These are phyloP conservation scores for Cyrtonyx montezumae DNA, from an alignment of 2,113 vertebrate genomes.

Conservation along the genomic window DNA sequence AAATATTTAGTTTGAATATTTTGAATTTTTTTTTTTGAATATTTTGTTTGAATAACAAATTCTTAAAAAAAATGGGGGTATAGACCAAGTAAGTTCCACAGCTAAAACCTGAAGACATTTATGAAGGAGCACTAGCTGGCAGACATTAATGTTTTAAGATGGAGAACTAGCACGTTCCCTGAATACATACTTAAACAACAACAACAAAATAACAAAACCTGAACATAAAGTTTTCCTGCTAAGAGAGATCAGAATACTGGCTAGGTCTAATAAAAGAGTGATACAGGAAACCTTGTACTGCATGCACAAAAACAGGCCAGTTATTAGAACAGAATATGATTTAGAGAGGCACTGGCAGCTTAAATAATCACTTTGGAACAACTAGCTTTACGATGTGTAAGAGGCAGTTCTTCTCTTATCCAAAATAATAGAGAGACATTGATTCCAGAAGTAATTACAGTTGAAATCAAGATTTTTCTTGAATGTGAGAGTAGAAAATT, in stretches of 20 bases:
- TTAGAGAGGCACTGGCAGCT: constrained; percentile 14
- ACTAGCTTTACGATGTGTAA: neutral
- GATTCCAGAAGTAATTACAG: constrained; percentile 1
- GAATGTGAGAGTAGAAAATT: neutral
- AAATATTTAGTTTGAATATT: neutral
- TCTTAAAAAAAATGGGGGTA: accelerated
- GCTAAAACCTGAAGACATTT: neutral
- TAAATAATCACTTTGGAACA: constrained; percentile 11
- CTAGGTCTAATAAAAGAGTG: neutral
- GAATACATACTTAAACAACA: too few relatives aligned
- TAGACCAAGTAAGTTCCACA: neutral
- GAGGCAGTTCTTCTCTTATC: neutral
- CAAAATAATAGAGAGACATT: neutral
- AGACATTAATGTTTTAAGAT: neutral
- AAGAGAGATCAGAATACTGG: neutral
- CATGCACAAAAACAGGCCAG: neutral
- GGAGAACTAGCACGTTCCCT: neutral
- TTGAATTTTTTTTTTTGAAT: too few relatives aligned
- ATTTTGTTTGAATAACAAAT: neutral
- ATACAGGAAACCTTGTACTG: neutral
- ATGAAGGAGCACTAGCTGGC: neutral
- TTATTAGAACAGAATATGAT: constrained; percentile 9
- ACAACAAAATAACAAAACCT: too few relatives aligned
- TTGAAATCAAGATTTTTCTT: neutral
- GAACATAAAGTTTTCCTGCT: neutral